Evolutionary conservation across 2,113 vertebrate genomes (phyloP), one percentile per base, ranked within the genome.

Genomic region (Empidonax alnorum): DNA sequence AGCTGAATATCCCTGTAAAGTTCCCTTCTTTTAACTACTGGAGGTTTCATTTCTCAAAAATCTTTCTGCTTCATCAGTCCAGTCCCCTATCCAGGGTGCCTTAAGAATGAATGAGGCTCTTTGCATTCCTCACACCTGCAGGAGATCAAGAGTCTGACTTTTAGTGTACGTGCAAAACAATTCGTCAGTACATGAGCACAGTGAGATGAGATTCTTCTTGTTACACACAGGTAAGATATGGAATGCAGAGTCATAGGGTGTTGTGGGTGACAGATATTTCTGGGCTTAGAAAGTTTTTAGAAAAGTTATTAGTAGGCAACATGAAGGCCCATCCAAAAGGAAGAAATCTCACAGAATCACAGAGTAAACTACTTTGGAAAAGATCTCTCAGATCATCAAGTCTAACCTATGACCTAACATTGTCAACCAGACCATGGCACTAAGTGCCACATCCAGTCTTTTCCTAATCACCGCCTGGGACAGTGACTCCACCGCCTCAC

Each of bases 161-260:
- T 21, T 9, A 27, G 18, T 39, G n/a, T 30, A 17, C 27, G 8
- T 66, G n/a, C 58, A 72, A 84, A 84, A 18, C 0, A 0, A 53
- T 18, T 76, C 14, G 10, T 46, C 76, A n/a, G 15, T 52, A 10
- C 7, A 30, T 13, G 47, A 86, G 28, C 21, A 55, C 28, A 50
- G 59, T 17, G 68, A 86, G 33, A 71, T 67, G 30, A 80, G 55
- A 69, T 42, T 14, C 28, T 66, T 84, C 66, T 49, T 83, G 18
- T 4, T 52, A 42, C 46, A 62, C 41, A 4, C 3, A 25, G 44
- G 39, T 61, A 47, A 83, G 15, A 25, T 27, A 7, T 18, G 55
- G 79, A 94, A 83, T 37, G 39, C 46, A 82, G 56, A 55, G 25
- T 10, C 1, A 1, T 28, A 44, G 62, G 15, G 10, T 69, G 28